Evolutionary conservation across 2,797 vertebrate genomes (phyloP), one percentile per base, ranked within the genome.

Genomic region (Glossophaga mutica): DNA sequence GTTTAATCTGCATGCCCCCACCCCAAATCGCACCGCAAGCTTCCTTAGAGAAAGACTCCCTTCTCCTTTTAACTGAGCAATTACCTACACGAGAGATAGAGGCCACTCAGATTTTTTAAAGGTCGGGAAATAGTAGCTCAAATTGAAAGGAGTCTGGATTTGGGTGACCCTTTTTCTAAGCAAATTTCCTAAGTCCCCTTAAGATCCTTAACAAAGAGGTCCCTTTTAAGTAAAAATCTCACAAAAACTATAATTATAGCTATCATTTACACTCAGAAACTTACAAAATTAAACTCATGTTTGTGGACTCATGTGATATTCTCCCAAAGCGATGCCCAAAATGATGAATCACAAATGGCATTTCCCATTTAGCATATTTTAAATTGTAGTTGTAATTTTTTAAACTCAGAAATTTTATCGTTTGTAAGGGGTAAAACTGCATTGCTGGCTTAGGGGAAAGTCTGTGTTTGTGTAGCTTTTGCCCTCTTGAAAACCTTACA

Each of bases 381-480:
- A 94, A 93, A 81, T 87, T 86, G 84, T 59, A 96, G 11, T 14
- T 46, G 3, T 68, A 79, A 48, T 87, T 90, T 96, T 91, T 94
- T 92, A 85, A 87, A 39, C 87, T 57, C 46, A 81, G 44, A 24
- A 42, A 19, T 39, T 77, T 70, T 55, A 46, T 46, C n/a, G 15
- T 86, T 42, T n/a, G 71, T 95, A 16, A 21, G 82, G 48, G 67
- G 24, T 90, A 70, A 97, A 92, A 90, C 79, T 96, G 59, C 10
- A 0, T 3, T 77, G 24, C 82, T 55, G 4, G 22, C 95, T 73
- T 70, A n/a, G 78, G 88, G 62, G 62, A 26, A 94, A 26, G 94
- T 42, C 50, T 70, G 74, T 0, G 34, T 44, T 89, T 59, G 3
- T 76, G 55, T 84, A 37, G 55, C 46, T 74, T 37, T 62, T 70